These are phyloP conservation scores for Ceyx melanurus DNA, from an alignment of 2,113 vertebrate genomes.

Conservation along the genomic window DNA sequence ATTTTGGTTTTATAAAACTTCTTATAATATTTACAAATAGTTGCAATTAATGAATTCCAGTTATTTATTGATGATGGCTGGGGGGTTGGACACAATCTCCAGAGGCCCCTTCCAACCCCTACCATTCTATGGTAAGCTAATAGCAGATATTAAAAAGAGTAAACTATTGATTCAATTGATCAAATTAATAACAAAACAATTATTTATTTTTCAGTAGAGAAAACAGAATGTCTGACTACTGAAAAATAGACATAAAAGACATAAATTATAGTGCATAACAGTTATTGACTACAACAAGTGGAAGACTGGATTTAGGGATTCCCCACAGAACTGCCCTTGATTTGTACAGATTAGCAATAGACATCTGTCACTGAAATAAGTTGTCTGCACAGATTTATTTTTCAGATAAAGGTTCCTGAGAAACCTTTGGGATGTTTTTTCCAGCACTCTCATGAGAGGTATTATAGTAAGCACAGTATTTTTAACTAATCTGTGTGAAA, in stretches of 20 bases:
- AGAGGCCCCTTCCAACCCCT: too few species aligned
- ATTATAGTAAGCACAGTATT: neutral
- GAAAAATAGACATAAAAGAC: conserved; percentile 43
- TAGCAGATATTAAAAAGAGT: conserved; percentile 10
- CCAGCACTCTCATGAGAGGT: neutral
- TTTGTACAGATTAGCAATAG: conserved; percentile 30
- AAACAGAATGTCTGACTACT: conserved; percentile 50
- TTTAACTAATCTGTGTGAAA: neutral
- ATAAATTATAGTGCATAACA: conserved; percentile 4
- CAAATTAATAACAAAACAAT: conserved; percentile 45
- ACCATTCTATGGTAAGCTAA: neutral
- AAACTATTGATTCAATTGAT: conserved; percentile 51
- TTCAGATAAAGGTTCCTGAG: neutral
- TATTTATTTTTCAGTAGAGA: conserved; percentile 51
- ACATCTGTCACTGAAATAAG: conserved; percentile 27
- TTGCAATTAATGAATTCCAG: neutral
- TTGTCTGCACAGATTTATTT: conserved; percentile 32
- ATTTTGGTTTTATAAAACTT: neutral
- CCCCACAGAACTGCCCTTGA: conserved; percentile 32
- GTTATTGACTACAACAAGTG: conserved; percentile 18
- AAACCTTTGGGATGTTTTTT: conserved; percentile 19
- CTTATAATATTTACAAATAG: neutral
- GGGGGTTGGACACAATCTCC: too few species aligned
- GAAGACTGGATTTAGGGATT: conserved; percentile 27
- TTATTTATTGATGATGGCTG: neutral